A percentile compares a stretch with the other conserved stretches of the same genome.
Evolutionary conservation across 2,797 vertebrate species (phyloP).

Genomic region (Notoglanidium macrostoma): DNA sequence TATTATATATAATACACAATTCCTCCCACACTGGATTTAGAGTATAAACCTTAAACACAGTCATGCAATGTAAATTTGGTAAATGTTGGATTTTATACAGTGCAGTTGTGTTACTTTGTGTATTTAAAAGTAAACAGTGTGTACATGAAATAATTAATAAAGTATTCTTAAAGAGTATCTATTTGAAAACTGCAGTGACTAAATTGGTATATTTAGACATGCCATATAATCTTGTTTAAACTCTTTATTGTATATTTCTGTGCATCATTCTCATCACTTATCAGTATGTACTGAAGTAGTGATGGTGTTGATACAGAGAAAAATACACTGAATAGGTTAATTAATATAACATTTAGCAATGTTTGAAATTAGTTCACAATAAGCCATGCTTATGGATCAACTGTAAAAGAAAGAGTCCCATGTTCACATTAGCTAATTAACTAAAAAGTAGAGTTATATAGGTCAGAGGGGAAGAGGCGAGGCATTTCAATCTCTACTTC

Average conservation of each 20-base stretch:
- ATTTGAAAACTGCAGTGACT: background rate
- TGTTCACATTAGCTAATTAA: constrained; percentile 60
- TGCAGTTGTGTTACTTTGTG: background rate
- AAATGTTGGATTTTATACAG: background rate
- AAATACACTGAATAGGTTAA: background rate
- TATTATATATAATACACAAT: background rate
- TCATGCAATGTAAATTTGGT: background rate
- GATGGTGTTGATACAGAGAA: background rate
- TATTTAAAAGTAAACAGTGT: too few species aligned
- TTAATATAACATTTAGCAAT: background rate
- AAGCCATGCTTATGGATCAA: constrained; percentile 30
- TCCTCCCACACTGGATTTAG: background rate
- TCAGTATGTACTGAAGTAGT: background rate
- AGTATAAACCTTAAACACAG: background rate
- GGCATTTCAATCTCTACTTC: background rate
- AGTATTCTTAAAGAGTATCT: background rate
- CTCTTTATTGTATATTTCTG: too few species aligned
- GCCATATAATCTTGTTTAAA: background rate
- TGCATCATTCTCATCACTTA: too few species aligned
- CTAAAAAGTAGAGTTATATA: constrained; percentile 51
- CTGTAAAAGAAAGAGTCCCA: constrained; percentile 55
- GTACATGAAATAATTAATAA: background rate
- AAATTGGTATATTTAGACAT: background rate
- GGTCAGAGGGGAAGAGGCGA: constrained; percentile 54
- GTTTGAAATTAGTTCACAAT: background rate